A percentile compares a stretch with the other conserved stretches of the same genome.
phyloP scores from a whole-genome alignment of 1,140 invertebrate genomes.

The Bacillus rossius region DNA sequence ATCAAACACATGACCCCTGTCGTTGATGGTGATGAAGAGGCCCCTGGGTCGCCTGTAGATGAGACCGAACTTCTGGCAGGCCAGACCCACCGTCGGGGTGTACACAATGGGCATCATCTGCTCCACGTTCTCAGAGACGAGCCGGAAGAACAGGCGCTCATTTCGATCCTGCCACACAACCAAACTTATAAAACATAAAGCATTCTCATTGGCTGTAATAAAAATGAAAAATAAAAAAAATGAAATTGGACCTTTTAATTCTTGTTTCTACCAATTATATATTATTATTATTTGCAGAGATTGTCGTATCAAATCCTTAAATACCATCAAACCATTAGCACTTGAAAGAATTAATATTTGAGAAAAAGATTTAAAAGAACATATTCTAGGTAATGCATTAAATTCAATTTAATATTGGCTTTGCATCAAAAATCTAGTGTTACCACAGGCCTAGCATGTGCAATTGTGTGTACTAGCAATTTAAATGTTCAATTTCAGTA shows the following conservation, averaged over 20 bases:
- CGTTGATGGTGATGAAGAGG: constrained; percentile 95
- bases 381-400: no score
- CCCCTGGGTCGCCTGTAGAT: constrained; percentile 88
- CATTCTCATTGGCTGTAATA: background rate
- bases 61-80: constrained; percentile 94
- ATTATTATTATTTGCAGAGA: background rate
- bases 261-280: background rate
- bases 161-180: constrained; percentile 64
- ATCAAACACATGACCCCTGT: constrained; percentile 86
- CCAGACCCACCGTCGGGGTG: constrained; percentile 87
- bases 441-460: no score
- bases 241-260: constrained; percentile 1
- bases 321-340: no score
- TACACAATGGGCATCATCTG: constrained; percentile 89
- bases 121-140: constrained; percentile 82
- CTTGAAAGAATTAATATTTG: no score
- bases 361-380: no score
- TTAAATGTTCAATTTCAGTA: no score
- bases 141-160: constrained; percentile 88
- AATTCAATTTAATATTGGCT: no score
- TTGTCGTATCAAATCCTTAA: no score
- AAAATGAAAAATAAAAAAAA: constrained; percentile 7
- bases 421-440: no score
- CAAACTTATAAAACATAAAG: no score
- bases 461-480: no score